Base-by-base conservation (phyloP, 2,113 vertebrate genomes). In the Dinomys branickii region DNA sequence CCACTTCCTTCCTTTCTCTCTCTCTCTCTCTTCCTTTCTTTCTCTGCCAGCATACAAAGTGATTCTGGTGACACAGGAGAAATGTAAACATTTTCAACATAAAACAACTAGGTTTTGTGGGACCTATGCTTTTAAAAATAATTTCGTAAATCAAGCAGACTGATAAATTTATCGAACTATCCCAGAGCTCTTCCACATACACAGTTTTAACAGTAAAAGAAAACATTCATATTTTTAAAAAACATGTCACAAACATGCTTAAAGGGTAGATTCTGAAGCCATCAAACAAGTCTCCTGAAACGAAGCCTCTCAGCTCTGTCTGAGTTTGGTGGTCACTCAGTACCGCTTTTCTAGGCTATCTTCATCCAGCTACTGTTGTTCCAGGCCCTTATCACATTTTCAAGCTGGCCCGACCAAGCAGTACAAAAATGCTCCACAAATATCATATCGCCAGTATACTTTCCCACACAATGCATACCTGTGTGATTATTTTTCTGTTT, bases 351-450 rank as follows among this genome's bases (percentile, higher is more conserved):
- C 54, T 83, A 52, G 96, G 61, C 91, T 78, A 59, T 88, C 80
- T 84, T 1, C 8, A 94, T 71, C 3, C 54, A 24, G 47, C 33
- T 73, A 41, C 47, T 81, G 35, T 5, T 38, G 35, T 56, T 87
- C 47, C 65, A 54, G 96, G 54, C 78, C 80, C 96, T 89, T 73
- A 91, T 69, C 50, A 20, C 41, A 83, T 95, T 85, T n/a, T 85
- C 20, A 33, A 94, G 54, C 28, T 85, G 7, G 17, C 78, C 89
- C 56, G 67, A 69, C 28, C 47, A 93, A 84, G 22, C 22, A 47
- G 38, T 65, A 80, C 56, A 80, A 8, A 86, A 85, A 88, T 44
- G 19, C 33, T 75, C 30, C 10, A 2, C 38, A 77, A 80, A 83
- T 35, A 84, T 13, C 13, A 0, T 0, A 0, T 50, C 95, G 35